Evolutionary conservation across 2,113 vertebrate genomes (phyloP).

Genomic region (Tauraco erythrolophus): DNA sequence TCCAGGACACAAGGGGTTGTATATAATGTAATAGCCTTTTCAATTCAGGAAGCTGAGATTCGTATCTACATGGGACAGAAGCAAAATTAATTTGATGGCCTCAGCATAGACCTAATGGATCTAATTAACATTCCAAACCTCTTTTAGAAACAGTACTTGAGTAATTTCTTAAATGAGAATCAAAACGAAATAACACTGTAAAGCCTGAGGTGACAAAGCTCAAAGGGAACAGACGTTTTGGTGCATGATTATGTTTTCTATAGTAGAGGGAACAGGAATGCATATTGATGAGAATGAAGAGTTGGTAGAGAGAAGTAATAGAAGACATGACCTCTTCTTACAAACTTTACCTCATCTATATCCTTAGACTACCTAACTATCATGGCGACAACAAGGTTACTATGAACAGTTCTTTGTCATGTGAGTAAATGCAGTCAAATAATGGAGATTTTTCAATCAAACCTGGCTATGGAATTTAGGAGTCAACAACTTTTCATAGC

Average conservation of each 20-base stretch:
- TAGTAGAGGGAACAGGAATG: not conserved
- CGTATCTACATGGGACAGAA: not conserved
- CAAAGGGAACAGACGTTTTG: constrained; percentile 17
- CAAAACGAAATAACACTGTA: not conserved
- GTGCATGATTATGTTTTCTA: constrained; percentile 14
- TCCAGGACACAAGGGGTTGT: not conserved
- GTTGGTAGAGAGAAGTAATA: not conserved
- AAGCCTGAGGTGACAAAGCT: constrained; percentile 49
- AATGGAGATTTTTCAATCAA: not conserved
- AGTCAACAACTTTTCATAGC: not conserved
- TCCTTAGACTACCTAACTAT: not conserved
- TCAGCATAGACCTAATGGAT: constrained; percentile 14
- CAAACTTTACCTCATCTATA: not conserved
- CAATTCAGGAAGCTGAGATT: constrained; percentile 32
- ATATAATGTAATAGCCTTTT: not conserved
- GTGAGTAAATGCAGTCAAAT: not conserved
- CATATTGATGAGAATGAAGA: constrained; percentile 10
- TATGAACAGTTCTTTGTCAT: not conserved
- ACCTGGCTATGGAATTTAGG: not conserved
- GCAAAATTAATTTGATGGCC: constrained; percentile 42
- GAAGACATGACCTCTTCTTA: not conserved
- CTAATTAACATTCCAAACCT: constrained; percentile 44
- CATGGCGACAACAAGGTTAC: not conserved
- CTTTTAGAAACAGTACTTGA: constrained; percentile 35
- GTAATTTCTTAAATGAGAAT: constrained; percentile 43